phyloP scores from a whole-genome alignment of 2,113 vertebrate species.

The Syrrhaptes paradoxus region DNA sequence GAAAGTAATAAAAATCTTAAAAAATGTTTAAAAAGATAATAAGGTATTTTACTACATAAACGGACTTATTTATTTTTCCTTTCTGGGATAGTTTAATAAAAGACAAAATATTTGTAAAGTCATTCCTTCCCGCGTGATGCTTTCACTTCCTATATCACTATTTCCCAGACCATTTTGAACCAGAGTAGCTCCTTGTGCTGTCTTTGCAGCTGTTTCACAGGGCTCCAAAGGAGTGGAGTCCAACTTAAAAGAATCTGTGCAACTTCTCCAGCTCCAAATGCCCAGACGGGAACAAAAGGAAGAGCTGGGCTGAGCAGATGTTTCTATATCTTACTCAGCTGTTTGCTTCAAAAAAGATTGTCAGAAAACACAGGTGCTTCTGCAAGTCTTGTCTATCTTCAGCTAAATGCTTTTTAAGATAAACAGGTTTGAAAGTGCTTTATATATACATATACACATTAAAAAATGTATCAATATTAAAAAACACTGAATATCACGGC shows the following conservation, averaged over 20 bases:
- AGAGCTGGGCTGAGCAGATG: not conserved
- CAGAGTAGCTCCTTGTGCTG: not conserved
- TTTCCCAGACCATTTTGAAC: not conserved
- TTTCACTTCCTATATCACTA: not conserved
- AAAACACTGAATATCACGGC: not conserved
- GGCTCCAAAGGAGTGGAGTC: not conserved
- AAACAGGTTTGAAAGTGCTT: not conserved
- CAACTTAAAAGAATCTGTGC: not conserved
- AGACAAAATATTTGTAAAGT: not conserved
- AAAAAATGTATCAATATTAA: not conserved
- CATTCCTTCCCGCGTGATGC: not conserved
- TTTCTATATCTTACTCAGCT: not conserved
- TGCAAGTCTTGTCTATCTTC: not conserved
- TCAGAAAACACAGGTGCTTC: not conserved
- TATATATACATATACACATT: not conserved
- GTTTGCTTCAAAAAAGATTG: not conserved
- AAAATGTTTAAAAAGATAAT: not conserved
- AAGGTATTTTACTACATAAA: not conserved
- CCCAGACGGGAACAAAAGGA: not conserved
- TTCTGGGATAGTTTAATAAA: not conserved
- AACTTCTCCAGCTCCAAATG: not conserved
- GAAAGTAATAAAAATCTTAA: not conserved
- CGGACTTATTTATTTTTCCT: not conserved
- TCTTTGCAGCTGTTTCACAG: not conserved
- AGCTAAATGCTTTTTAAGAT: not conserved